Evolutionary conservation across 1,140 invertebrate species (phyloP), one percentile per base, ranked within the genome.

Genomic region (Goniozus legneri): DNA sequence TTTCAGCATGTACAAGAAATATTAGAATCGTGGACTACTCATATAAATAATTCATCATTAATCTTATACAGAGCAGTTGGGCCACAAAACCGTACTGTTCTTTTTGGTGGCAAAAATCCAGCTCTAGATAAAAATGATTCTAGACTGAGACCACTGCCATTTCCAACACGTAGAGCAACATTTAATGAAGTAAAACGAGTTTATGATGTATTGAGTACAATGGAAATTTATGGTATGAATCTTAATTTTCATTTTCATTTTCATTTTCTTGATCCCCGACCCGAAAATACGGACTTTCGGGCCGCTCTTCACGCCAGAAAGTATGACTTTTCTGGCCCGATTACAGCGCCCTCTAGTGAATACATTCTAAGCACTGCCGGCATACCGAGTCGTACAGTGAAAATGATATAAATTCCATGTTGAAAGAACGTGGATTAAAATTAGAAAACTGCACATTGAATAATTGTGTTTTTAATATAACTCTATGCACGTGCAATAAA

Each of bases 1-100:
- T 78, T 76, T n/a, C 65, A 92, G 88, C 87, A 92, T 64, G 80
- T 93, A 4, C 83, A 87, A 80, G 85, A 88, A 10, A 80, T 92
- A 21, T 58, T 92, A 21, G 67, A 79, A 8, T 70, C 76, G 1
- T 94, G 91, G 91, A 71, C 78, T 15, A 65, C 76, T 10, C 79
- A 87, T 24, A 73, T 94, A 2, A 76, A 68, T 14, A 76, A 78
- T 15, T 90, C 89, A 63, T 77, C 82, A n/a, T 60, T 86, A n/a
- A 84, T 95, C 33, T 82, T 94, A 41, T 86, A 87, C 51, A 79
- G 89, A 50, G 89, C 90, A 1, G 81, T 84, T 4, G 87, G 89
- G 4, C 82, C 85, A 1, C 75, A 81, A 22, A 92, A 91, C 72
- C 77, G 82, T 40, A 77, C 74, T 3, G 80, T 88, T 2, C 69